phyloP scores from a whole-genome alignment of 2,797 vertebrate species.

The Poecilia wingei region DNA sequence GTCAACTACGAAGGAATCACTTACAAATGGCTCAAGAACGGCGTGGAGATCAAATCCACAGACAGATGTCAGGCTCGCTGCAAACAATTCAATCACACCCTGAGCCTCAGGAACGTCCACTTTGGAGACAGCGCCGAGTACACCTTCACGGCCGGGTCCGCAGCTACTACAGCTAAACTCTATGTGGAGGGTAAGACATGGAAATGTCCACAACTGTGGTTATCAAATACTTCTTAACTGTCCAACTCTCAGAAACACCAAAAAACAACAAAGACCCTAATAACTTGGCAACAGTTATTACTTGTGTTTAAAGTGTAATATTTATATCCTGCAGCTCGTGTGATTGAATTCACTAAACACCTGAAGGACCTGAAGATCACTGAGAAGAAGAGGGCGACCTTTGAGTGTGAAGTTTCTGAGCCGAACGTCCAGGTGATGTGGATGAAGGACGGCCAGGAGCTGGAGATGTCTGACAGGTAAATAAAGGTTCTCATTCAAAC shows the following conservation, averaged over 20 bases:
- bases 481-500: not conserved
- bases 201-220: not conserved
- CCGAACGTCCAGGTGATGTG: conserved; percentile 92
- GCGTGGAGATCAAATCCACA: conserved; percentile 92
- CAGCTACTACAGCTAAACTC: conserved; percentile 89
- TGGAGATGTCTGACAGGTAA: conserved; percentile 90
- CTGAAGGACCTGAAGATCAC: conserved; percentile 97
- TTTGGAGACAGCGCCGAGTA: conserved; percentile 96
- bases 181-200: conserved; percentile 90
- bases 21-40: conserved; percentile 98
- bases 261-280: not conserved
- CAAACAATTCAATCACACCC: conserved; percentile 89
- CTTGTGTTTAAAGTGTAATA: not conserved
- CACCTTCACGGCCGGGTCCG: conserved; percentile 90
- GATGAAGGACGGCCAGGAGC: conserved; percentile 97
- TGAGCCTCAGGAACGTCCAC: conserved; percentile 94
- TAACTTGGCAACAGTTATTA: not conserved
- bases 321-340: conserved; percentile 83
- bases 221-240: not conserved
- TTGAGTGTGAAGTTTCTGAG: conserved; percentile 97
- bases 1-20: conserved; percentile 94
- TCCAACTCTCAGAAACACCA: not conserved
- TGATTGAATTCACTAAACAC: conserved; percentile 96
- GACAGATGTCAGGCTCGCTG: conserved; percentile 93
- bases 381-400: conserved; percentile 95